These are phyloP conservation scores for Dorcus hopei DNA, from an alignment of 2,888 invertebrate genomes.

Conservation along the genomic window DNA sequence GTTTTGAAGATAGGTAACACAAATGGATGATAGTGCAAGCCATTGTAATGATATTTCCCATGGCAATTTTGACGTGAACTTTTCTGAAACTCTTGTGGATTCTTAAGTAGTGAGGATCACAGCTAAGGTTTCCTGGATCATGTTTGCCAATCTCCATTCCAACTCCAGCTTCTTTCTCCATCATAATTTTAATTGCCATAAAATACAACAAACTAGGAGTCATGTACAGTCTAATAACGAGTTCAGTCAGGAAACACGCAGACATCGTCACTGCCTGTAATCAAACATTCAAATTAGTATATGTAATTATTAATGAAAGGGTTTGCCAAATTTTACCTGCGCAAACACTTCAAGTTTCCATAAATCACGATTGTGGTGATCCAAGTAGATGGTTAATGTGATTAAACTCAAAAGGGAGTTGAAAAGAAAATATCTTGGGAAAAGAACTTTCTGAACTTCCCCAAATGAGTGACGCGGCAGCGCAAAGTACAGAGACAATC, in stretches of 20 bases:
- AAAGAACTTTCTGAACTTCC: constrained; percentile 79
- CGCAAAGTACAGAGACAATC: constrained; percentile 80
- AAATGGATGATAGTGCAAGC: constrained; percentile 66
- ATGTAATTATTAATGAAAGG: neutral
- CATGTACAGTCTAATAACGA: constrained; percentile 71
- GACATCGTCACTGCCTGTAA: constrained; percentile 64
- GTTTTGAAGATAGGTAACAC: constrained; percentile 54
- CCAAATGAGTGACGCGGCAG: constrained; percentile 85
- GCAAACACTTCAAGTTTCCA: constrained; percentile 53
- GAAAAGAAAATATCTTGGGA: constrained; percentile 82
- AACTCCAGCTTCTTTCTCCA: constrained; percentile 73
- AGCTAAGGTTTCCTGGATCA: constrained; percentile 65
- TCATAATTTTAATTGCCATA: constrained; percentile 70
- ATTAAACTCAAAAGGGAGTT: constrained; percentile 72
- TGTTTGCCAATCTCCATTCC: constrained; percentile 77
- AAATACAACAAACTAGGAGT: constrained; percentile 71
- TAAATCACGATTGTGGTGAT: constrained; percentile 56
- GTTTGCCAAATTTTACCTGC: constrained; percentile 48
- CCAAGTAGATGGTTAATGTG: constrained; percentile 68
- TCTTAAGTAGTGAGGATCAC: constrained; percentile 76
- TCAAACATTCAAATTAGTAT: constrained; percentile 22
- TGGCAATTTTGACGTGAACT: constrained; percentile 74
- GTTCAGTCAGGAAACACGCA: constrained; percentile 68
- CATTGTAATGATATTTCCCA: constrained; percentile 73
- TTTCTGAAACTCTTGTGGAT: constrained; percentile 72